phyloP scores from a whole-genome alignment of 2,113 vertebrate species.

The Leucosticte australis region DNA sequence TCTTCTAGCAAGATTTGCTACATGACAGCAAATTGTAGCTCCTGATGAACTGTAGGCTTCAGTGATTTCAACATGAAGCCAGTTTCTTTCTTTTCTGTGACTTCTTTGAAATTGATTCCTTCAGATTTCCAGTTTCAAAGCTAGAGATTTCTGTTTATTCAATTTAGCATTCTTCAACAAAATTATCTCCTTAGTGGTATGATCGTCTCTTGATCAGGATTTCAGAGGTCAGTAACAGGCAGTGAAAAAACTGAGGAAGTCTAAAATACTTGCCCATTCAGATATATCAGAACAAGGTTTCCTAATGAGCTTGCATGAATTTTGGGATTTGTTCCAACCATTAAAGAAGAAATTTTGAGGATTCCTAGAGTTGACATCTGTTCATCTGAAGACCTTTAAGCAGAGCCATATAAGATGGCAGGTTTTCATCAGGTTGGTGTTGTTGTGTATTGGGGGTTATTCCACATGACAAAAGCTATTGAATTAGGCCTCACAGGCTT shows the following conservation, averaged over 20 bases:
- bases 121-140: neutral
- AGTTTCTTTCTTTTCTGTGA: neutral
- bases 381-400: neutral
- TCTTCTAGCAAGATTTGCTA: neutral
- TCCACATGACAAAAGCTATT: neutral
- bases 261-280: neutral
- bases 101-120: slow-evolving; percentile 7
- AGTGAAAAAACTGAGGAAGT: neutral
- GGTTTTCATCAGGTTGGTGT: neutral
- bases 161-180: neutral
- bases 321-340: neutral
- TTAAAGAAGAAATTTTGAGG: neutral
- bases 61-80: neutral
- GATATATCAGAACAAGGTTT: neutral
- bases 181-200: neutral
- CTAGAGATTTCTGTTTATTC: neutral
- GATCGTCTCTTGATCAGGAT: neutral
- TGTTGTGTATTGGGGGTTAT: neutral
- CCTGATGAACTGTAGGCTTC: slow-evolving; percentile 4
- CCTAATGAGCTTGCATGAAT: neutral
- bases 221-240: neutral
- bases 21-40: neutral
- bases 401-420: neutral
- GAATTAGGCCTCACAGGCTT: neutral
- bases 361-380: neutral